Percentiles rank a stretch among this genome's conserved stretches.
Evolutionary conservation across 2,797 vertebrate species (phyloP).

Genomic region (Sciurus vulgaris): DNA sequence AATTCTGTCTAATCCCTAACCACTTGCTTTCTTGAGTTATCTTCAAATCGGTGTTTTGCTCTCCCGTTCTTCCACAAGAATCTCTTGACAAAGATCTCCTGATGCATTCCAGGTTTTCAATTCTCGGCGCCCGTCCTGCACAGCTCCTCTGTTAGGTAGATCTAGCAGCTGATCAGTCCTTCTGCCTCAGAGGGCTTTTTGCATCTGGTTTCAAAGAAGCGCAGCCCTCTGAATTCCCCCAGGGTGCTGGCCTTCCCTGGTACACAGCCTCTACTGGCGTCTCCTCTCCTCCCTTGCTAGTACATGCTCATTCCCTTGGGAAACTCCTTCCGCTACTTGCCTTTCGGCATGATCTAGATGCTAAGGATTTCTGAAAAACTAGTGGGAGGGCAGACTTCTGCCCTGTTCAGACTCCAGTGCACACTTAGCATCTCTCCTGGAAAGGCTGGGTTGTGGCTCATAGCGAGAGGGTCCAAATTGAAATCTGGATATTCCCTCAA

Average conservation of each 20-base stretch:
- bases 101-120: not conserved
- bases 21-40: not conserved
- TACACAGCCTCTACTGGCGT: rapidly evolving
- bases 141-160: not conserved
- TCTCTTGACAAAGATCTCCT: not conserved
- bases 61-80: not conserved
- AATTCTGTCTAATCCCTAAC: not conserved
- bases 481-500: not conserved
- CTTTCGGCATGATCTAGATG: not conserved
- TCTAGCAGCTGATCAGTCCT: not conserved
- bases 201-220: not conserved
- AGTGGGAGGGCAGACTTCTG: not conserved
- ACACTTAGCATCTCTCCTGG: not conserved
- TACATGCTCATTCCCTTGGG: not conserved
- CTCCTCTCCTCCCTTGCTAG: not conserved
- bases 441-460: too few relatives aligned
- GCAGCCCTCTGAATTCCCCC: not conserved
- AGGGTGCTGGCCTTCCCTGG: not conserved
- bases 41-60: not conserved
- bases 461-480: not conserved
- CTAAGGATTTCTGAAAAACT: not conserved
- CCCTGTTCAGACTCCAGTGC: not conserved
- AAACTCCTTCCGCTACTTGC: not conserved
- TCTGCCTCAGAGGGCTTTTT: not conserved
- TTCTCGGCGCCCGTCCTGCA: not conserved